Percentiles rank a stretch among this genome's conserved stretches.
Evolutionary conservation across 2,113 vertebrate species (phyloP).

Genomic region (Syngnathoides biaculeatus): DNA sequence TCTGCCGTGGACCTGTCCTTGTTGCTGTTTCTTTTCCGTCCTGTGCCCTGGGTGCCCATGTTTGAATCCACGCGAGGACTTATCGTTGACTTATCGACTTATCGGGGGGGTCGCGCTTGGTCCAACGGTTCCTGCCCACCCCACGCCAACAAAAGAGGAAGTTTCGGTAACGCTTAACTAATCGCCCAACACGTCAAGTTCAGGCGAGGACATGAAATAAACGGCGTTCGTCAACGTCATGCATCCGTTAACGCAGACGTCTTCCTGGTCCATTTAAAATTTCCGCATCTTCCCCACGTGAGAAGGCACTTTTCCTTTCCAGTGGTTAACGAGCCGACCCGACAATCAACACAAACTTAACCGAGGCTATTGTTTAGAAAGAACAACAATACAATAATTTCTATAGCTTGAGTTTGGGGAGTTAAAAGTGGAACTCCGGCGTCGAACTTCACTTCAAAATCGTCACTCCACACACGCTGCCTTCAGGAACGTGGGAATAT

Average conservation of each 20-base stretch:
- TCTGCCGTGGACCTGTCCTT: conserved; percentile 85
- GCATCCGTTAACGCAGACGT: conserved; percentile 1
- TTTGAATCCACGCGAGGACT: neutral
- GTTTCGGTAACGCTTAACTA: neutral
- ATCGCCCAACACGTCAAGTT: neutral
- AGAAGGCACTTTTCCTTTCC: neutral
- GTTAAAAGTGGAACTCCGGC: neutral
- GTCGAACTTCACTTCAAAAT: conserved; percentile 23
- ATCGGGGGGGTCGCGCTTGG: neutral
- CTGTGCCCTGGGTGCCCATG: conserved; percentile 88
- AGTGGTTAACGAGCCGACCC: neutral
- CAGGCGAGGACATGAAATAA: neutral
- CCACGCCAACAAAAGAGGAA: neutral
- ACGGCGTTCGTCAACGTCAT: neutral
- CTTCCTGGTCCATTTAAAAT: neutral
- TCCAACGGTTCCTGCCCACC: conserved; percentile 3
- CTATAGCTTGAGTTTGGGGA: neutral
- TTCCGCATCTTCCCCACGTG: neutral
- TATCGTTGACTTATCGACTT: neutral
- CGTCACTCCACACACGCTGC: conserved; percentile 15
- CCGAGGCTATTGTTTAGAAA: neutral
- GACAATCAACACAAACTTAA: neutral
- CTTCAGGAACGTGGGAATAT: conserved; percentile 24
- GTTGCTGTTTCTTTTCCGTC: conserved; percentile 83
- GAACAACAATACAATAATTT: neutral